A percentile compares a stretch with the other conserved stretches of the same genome.
Evolutionary conservation across 2,888 invertebrate species (phyloP).

Genomic region (Sarcophaga subvicina): DNA sequence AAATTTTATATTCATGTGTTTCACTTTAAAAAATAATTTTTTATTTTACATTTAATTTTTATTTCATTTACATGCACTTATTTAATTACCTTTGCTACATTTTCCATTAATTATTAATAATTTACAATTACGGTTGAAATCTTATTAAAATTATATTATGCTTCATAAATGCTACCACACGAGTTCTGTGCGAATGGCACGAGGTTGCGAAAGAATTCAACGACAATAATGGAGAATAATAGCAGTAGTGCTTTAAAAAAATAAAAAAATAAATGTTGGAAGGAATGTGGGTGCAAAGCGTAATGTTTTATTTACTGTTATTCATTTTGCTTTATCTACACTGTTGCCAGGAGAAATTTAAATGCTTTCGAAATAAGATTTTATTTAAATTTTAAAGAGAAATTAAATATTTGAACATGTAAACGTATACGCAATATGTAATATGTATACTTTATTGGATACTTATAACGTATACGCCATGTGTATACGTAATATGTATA

Average conservation of each 20-base stretch:
- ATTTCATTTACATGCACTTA: conserved; percentile 21
- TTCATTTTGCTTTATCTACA: too few relatives aligned
- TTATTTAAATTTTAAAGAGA: too few relatives aligned
- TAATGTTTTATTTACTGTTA: neutral
- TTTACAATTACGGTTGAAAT: conserved; percentile 9
- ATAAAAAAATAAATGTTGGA: neutral
- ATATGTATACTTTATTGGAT: too few relatives aligned
- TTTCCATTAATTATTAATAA: conserved; percentile 40
- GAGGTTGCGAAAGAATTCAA: neutral
- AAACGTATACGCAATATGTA: too few relatives aligned
- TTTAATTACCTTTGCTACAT: conserved; percentile 4
- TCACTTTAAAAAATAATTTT: neutral
- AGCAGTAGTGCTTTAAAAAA: neutral
- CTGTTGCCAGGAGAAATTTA: too few relatives aligned
- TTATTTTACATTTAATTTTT: conserved; percentile 4
- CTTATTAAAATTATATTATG: conserved; percentile 23
- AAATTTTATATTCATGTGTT: neutral
- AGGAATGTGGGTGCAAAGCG: neutral
- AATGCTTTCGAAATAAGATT: too few relatives aligned
- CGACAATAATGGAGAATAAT: neutral
- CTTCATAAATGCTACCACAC: too few relatives aligned
- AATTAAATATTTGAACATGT: too few relatives aligned
- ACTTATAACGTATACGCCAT: too few relatives aligned
- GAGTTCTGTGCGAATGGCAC: neutral
- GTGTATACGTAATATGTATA: too few relatives aligned